phyloP scores from a whole-genome alignment of 2,797 vertebrate genomes.

The Momotus momota region DNA sequence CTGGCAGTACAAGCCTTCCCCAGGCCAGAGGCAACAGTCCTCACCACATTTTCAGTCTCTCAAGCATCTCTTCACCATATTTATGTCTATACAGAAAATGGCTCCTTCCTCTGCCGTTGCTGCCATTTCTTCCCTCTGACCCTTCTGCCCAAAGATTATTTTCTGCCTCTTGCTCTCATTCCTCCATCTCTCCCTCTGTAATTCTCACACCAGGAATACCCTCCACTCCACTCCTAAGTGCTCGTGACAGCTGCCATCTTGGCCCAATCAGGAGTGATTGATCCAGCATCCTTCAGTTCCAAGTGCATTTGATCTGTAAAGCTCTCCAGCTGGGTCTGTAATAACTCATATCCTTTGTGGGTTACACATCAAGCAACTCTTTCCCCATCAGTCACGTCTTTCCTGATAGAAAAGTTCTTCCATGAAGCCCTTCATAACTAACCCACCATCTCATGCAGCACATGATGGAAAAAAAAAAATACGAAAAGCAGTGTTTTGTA shows the following conservation, averaged over 20 bases:
- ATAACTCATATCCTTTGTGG: slow-evolving; percentile 69
- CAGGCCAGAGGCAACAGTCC: neutral
- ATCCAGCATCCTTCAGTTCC: slow-evolving; percentile 40
- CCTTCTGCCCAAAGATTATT: neutral
- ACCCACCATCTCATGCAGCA: neutral
- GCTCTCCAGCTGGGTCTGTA: slow-evolving; percentile 65
- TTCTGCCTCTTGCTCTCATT: neutral
- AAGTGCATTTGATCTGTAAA: slow-evolving; percentile 60
- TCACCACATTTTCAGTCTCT: neutral
- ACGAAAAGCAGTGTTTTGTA: slow-evolving; percentile 29
- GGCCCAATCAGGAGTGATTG: slow-evolving; percentile 66
- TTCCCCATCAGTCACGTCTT: slow-evolving; percentile 48
- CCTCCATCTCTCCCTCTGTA: neutral
- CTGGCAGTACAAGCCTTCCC: neutral
- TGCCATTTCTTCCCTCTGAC: neutral
- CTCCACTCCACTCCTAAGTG: neutral
- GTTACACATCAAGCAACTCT: slow-evolving; percentile 56
- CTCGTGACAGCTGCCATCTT: slow-evolving; percentile 69
- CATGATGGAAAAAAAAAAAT: neutral
- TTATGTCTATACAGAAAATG: neutral
- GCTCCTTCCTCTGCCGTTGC: rapidly evolving
- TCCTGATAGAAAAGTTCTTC: slow-evolving; percentile 29
- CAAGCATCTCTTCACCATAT: neutral
- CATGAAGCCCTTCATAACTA: neutral
- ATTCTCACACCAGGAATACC: slow-evolving; percentile 6